Evolutionary conservation across 2,888 invertebrate genomes (phyloP).

Genomic region (Cantharis rustica): DNA sequence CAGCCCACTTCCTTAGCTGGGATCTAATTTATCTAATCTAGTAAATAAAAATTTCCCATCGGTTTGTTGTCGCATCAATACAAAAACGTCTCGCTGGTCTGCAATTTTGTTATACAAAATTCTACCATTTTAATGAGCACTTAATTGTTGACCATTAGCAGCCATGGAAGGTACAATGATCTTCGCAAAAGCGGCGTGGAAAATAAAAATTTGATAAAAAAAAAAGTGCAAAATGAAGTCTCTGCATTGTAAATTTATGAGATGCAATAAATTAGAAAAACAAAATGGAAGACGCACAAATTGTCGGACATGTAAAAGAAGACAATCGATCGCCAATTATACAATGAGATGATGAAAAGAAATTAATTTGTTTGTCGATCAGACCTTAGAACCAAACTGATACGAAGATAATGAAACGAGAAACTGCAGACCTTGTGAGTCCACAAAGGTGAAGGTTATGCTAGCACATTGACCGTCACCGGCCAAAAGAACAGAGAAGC

Average conservation of each 20-base stretch:
- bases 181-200: neutral
- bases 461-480: conserved; percentile 41
- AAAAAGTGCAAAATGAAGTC: neutral
- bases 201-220: neutral
- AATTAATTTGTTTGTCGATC: neutral
- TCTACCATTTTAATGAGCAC: neutral
- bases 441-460: conserved; percentile 44
- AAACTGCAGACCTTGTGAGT: conserved; percentile 25
- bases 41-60: neutral
- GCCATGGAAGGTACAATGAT: neutral
- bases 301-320: neutral
- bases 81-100: neutral
- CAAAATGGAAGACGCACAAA: neutral
- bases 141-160: neutral
- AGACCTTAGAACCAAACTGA: neutral
- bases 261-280: neutral
- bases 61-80: neutral
- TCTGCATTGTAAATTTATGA: neutral
- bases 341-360: neutral
- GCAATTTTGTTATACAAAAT: neutral
- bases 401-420: conserved; percentile 5
- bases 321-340: neutral
- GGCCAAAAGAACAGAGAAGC: conserved; percentile 24
- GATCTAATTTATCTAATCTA: neutral
- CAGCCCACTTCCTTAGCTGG: neutral